A percentile compares a stretch with the other conserved stretches of the same genome.
Conservation (phyloP, 2,888 invertebrate species). For the Drosophila greeni region DNA sequence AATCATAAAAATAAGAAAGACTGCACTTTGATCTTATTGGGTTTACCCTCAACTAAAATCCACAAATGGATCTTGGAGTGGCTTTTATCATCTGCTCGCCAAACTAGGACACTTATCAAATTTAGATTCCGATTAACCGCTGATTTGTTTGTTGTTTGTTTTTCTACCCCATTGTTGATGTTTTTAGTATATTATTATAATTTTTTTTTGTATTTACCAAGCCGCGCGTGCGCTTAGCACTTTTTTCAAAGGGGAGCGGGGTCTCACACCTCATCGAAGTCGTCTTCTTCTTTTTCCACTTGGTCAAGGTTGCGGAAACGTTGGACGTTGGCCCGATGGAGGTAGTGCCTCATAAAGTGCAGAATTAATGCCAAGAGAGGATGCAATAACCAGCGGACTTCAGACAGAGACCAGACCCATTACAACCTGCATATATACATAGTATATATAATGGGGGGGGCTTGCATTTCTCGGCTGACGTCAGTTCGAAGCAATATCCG, state of each 20-base stretch:
- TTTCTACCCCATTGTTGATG: slow-evolving; percentile 5
- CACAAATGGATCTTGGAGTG: slow-evolving; percentile 13
- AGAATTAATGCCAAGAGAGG: slow-evolving; percentile 25
- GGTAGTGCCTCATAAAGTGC: no score
- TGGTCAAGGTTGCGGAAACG: slow-evolving; percentile 37
- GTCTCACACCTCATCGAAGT: slow-evolving; percentile 7
- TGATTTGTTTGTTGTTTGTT: slow-evolving; percentile 14
- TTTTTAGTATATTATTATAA: not conserved
- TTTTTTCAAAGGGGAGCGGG: slow-evolving; percentile 14
- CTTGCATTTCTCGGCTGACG: slow-evolving; percentile 23
- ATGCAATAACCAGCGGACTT: slow-evolving; percentile 21
- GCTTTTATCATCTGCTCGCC: slow-evolving; percentile 34
- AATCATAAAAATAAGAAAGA: not conserved
- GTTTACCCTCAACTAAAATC: not conserved
- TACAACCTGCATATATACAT: slow-evolving; percentile 4
- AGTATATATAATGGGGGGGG: slow-evolving; percentile 8
- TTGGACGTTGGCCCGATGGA: slow-evolving; percentile 1
- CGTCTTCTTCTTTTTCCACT: slow-evolving; percentile 14
- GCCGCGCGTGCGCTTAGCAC: slow-evolving; percentile 40
- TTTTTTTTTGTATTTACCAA: slow-evolving; percentile 7
- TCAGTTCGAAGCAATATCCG: slow-evolving; percentile 23
- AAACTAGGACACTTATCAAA: slow-evolving; percentile 33
- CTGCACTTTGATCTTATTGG: slow-evolving; percentile 23
- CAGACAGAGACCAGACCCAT: slow-evolving; percentile 13
- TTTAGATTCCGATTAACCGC: not conserved